These are phyloP conservation scores for Lacanobia oleracea DNA, from an alignment of 2,888 invertebrate genomes.

Conservation along the genomic window DNA sequence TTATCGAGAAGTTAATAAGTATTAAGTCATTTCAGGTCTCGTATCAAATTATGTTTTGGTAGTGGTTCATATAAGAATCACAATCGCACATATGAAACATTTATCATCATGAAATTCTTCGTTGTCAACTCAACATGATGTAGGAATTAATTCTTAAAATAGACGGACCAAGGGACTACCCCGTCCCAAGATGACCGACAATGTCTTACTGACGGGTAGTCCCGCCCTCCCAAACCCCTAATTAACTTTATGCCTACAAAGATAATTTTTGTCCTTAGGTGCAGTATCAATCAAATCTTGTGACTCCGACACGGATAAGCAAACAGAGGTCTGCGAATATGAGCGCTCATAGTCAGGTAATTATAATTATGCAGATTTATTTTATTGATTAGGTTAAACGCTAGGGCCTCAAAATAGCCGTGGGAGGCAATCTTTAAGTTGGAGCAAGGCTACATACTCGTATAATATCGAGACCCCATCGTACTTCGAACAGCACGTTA, in stretches of 20 bases:
- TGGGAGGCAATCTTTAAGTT: neutral
- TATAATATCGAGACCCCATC: too few species aligned
- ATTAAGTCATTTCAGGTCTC: neutral
- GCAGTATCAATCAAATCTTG: slow-evolving; percentile 86
- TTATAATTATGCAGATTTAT: neutral
- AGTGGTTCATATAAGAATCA: neutral
- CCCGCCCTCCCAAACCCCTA: slow-evolving; percentile 15
- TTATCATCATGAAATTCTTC: neutral
- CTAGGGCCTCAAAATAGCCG: too few species aligned
- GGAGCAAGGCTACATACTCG: too few species aligned
- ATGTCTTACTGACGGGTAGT: slow-evolving; percentile 24
- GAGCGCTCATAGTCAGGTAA: slow-evolving; percentile 82
- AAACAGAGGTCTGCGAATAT: slow-evolving; percentile 80
- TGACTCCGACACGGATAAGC: slow-evolving; percentile 85
- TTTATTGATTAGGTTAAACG: neutral
- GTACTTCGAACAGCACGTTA: too few species aligned
- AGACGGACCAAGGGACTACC: neutral
- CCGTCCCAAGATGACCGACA: neutral
- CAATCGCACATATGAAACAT: neutral
- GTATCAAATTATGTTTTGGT: neutral
- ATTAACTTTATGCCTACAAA: neutral
- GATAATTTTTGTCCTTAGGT: slow-evolving; percentile 59
- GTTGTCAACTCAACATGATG: neutral
- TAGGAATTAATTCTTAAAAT: neutral
- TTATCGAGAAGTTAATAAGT: slow-evolving; percentile 19